phyloP scores from a whole-genome alignment of 2,113 vertebrate genomes.

The Rana temporaria region DNA sequence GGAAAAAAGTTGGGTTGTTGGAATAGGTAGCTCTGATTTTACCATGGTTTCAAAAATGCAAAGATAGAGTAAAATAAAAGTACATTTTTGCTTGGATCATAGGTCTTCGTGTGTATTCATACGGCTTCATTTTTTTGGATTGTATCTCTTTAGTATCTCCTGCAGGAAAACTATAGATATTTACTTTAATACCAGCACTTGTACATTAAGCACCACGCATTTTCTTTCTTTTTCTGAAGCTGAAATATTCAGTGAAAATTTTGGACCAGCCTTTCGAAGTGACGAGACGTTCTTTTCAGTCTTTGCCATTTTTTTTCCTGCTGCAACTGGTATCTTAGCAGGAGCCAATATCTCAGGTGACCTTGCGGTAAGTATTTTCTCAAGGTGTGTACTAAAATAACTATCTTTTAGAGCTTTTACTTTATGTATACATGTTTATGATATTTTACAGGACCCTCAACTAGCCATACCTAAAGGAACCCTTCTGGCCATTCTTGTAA shows the following conservation, averaged over 20 bases:
- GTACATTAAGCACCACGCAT: neutral
- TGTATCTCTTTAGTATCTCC: neutral
- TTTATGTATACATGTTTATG: slow-evolving; percentile 28
- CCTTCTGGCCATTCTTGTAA: slow-evolving; percentile 93
- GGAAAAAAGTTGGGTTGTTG: too few relatives aligned
- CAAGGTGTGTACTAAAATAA: neutral
- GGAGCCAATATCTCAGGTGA: slow-evolving; percentile 99
- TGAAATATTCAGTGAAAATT: slow-evolving; percentile 91
- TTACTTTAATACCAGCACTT: neutral
- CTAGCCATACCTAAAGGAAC: slow-evolving; percentile 96
- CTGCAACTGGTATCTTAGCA: slow-evolving; percentile 96
- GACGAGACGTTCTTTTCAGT: slow-evolving; percentile 92
- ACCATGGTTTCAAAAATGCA: too few relatives aligned
- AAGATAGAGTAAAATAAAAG: too few relatives aligned
- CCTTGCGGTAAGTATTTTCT: slow-evolving; percentile 85
- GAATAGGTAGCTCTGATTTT: too few relatives aligned
- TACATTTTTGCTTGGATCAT: too few relatives aligned
- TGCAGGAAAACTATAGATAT: neutral
- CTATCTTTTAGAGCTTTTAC: neutral
- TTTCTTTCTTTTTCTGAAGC: slow-evolving; percentile 66
- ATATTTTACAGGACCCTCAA: slow-evolving; percentile 88
- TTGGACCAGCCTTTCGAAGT: slow-evolving; percentile 86
- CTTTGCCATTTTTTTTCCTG: slow-evolving; percentile 97
- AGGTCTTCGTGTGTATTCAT: too few relatives aligned
- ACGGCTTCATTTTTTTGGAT: slow-evolving; percentile 24